Evolutionary conservation across 2,888 invertebrate species (phyloP), one percentile per base, ranked within the genome.

Genomic region (Acanthosepion lycidas): DNA sequence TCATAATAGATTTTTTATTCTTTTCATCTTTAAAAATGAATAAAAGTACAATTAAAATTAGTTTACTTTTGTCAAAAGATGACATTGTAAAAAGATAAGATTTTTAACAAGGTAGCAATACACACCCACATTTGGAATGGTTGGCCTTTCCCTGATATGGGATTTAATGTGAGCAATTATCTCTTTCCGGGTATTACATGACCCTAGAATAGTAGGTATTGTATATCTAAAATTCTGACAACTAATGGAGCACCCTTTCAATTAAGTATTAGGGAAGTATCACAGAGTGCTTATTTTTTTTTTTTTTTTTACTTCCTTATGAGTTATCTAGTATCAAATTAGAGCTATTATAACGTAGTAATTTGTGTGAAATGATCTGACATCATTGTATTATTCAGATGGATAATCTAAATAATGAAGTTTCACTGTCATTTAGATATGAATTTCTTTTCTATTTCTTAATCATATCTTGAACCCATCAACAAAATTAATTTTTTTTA

Each of bases 141-240:
- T 23, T 78, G 78, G 12, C n/a, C n/a, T 78, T 78, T 78, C n/a
- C 59, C n/a, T 78, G n/a, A 78, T 78, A 78, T 78, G 78, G 64
- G 18, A n/a, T 78, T 78, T 78, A 78, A n/a, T 78, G 78, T 33
- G 33, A 78, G 78, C 78, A 78, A 78, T 78, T 78, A 78, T 78
- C 78, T 78, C n/a, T n/a, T 78, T 78, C 78, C 78, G 78, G 78
- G 78, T 78, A 78, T 78, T 78, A 78, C 78, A 78, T 78, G 78
- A 78, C 78, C 78, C n/a, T 78, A 78, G 78, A n/a, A 78, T n/a
- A 78, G 78, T 78, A 18, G 15, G 78, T 78, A 78, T 78, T 78
- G 78, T 78, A 78, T 78, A 78, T 78, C 78, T n/a, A 78, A 78
- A 78, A 78, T 78, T 78, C 78, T 78, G 78, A n/a, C 78, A 78